phyloP scores from a whole-genome alignment of 2,888 invertebrate species.

The Operophtera brumata region DNA sequence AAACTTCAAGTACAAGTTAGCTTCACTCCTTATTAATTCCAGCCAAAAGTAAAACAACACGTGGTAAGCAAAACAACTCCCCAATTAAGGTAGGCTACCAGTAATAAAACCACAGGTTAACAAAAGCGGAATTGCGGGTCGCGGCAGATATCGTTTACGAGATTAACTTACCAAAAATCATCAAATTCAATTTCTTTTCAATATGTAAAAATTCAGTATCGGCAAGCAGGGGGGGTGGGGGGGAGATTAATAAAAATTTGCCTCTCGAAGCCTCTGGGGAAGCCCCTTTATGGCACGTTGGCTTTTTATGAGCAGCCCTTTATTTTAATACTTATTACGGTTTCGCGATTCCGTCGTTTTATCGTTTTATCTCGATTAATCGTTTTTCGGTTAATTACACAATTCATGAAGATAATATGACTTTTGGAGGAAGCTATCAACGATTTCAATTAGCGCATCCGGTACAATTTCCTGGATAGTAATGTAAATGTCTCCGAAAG shows the following conservation, averaged over 20 bases:
- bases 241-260: constrained; percentile 74
- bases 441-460: constrained; percentile 29
- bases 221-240: constrained; percentile 56
- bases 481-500: constrained; percentile 12
- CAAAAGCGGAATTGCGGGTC: constrained; percentile 28
- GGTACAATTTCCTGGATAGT: constrained; percentile 19
- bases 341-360: constrained; percentile 67
- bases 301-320: constrained; percentile 71
- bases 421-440: constrained; percentile 26
- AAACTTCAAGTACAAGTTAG: too few relatives aligned
- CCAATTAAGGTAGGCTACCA: constrained; percentile 28
- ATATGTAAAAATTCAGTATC: constrained; percentile 61
- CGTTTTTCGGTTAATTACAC: constrained; percentile 67
- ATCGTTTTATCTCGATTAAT: constrained; percentile 61
- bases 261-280: constrained; percentile 62
- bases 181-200: constrained; percentile 63
- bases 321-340: constrained; percentile 72
- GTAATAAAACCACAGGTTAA: constrained; percentile 30
- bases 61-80: constrained; percentile 21
- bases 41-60: constrained; percentile 11
- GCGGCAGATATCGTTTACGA: constrained; percentile 33
- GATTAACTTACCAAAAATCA: constrained; percentile 39
- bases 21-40: neutral
- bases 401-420: constrained; percentile 44
- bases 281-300: constrained; percentile 71